phyloP scores from a whole-genome alignment of 2,113 vertebrate species.

The Dascyllus trimaculatus region DNA sequence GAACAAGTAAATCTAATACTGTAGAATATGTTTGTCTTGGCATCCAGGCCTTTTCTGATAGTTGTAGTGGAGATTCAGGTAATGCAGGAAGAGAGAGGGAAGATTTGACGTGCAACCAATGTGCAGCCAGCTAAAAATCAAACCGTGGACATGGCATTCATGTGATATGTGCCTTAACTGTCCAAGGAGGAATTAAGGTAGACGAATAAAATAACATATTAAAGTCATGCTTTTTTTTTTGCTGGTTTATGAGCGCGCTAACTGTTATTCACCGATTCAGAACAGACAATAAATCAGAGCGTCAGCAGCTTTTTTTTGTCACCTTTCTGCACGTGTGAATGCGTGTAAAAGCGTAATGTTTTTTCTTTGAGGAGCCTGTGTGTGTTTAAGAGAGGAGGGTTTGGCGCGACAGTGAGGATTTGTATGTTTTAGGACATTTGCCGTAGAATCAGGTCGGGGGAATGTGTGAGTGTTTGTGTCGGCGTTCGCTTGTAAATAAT shows the following conservation, averaged over 20 bases:
- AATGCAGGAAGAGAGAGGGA: no score
- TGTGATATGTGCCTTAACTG: not conserved
- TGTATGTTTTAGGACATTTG: constrained; percentile 44
- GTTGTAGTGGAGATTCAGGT: no score
- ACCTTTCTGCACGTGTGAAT: constrained; percentile 14
- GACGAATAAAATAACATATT: constrained; percentile 10
- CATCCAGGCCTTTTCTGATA: not conserved
- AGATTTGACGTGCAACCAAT: no score
- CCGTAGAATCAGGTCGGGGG: constrained; percentile 8
- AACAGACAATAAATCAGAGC: constrained; percentile 71
- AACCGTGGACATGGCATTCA: not conserved
- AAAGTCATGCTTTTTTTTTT: not conserved
- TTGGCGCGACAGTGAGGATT: constrained; percentile 19
- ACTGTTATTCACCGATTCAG: constrained; percentile 1
- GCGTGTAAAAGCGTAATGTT: constrained; percentile 21
- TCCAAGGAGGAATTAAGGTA: not conserved
- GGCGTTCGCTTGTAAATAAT: constrained; percentile 19
- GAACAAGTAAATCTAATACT: no score
- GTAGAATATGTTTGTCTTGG: no score
- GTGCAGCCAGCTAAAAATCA: no score
- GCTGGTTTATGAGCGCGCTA: not conserved
- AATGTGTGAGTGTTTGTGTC: not conserved
- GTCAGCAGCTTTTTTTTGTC: constrained; percentile 70
- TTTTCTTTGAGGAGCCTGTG: constrained; percentile 26
- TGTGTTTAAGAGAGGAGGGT: constrained; percentile 42